These are phyloP conservation scores for Andrena bucephala DNA, from an alignment of 2,888 invertebrate species.

Conservation along the genomic window DNA sequence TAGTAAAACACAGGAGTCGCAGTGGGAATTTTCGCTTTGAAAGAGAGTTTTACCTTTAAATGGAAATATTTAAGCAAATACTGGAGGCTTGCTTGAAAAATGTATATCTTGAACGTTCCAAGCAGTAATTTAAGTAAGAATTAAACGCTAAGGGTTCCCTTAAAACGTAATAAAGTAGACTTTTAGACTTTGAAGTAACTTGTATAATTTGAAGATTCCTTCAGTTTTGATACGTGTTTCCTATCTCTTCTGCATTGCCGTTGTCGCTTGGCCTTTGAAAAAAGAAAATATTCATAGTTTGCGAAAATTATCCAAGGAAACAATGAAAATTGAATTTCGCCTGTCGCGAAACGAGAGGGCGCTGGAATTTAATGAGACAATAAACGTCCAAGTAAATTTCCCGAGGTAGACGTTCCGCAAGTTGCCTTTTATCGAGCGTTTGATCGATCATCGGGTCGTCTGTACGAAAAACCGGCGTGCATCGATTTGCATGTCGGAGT, in stretches of 20 bases:
- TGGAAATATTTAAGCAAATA: not conserved
- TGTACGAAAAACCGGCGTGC: conserved; percentile 59
- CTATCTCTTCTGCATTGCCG: not conserved
- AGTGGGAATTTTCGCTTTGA: not conserved
- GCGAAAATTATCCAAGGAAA: not conserved
- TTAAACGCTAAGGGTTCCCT: not conserved
- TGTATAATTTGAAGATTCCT: not conserved
- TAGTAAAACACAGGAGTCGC: not conserved
- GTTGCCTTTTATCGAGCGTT: conserved; percentile 46
- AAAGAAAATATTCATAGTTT: not conserved
- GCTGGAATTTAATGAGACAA: conserved; percentile 46
- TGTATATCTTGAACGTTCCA: not conserved
- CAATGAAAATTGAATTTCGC: not conserved
- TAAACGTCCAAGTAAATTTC: conserved; percentile 51
- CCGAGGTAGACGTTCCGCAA: conserved; percentile 41
- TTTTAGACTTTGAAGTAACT: not conserved
- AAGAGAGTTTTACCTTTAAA: not conserved
- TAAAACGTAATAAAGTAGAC: not conserved
- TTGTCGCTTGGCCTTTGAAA: not conserved
- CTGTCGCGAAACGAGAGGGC: not conserved
- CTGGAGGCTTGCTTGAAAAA: not conserved
- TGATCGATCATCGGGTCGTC: conserved; percentile 51
- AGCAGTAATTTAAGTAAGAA: not conserved
- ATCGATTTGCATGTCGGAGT: conserved; percentile 80
- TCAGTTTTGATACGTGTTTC: too few relatives aligned